A percentile compares a stretch with the other conserved stretches of the same genome.
Evolutionary conservation across 53 echinoderm and acorn worm genomes (phyloP).

Genomic region (Patiria pectinifera): DNA sequence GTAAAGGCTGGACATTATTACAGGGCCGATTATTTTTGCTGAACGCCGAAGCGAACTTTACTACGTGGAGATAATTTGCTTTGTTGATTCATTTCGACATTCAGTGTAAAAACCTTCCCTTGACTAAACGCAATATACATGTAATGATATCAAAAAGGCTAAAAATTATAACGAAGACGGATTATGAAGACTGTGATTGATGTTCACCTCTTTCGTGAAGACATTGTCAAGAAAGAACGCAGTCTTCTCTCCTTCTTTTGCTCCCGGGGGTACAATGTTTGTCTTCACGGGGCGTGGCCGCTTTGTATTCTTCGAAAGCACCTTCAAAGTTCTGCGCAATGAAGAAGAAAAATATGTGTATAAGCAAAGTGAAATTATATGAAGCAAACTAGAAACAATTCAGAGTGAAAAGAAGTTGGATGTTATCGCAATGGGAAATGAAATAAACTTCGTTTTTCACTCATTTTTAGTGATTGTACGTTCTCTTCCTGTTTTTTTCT

Average conservation of each 20-base stretch:
- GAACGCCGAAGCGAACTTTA: not conserved
- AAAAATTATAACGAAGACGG: not conserved
- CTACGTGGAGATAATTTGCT: not conserved
- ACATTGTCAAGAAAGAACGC: conserved; percentile 65
- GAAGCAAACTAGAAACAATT: too few species aligned
- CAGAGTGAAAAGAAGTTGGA: too few species aligned
- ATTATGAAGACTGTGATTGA: not conserved
- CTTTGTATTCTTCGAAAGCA: not conserved
- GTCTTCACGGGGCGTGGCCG: conserved; percentile 35
- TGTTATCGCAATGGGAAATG: too few species aligned
- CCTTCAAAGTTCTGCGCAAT: not conserved
- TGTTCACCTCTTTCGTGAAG: conserved; percentile 66
- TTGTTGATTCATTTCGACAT: not conserved
- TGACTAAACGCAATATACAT: too few species aligned
- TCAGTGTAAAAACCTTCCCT: too few species aligned
- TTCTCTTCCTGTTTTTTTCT: too few species aligned
- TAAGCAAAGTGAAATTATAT: not conserved
- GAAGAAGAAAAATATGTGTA: too few species aligned
- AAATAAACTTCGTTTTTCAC: too few species aligned
- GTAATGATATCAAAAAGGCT: not conserved
- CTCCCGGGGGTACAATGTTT: conserved; percentile 47
- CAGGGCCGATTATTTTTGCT: too few species aligned
- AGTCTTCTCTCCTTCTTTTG: conserved; percentile 41
- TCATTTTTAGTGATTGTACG: too few species aligned
- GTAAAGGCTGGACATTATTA: too few species aligned